Percentiles rank a stretch among this genome's conserved stretches.
Evolutionary conservation across 2,888 invertebrate species (phyloP).

Genomic region (Orchesellides sinensis): DNA sequence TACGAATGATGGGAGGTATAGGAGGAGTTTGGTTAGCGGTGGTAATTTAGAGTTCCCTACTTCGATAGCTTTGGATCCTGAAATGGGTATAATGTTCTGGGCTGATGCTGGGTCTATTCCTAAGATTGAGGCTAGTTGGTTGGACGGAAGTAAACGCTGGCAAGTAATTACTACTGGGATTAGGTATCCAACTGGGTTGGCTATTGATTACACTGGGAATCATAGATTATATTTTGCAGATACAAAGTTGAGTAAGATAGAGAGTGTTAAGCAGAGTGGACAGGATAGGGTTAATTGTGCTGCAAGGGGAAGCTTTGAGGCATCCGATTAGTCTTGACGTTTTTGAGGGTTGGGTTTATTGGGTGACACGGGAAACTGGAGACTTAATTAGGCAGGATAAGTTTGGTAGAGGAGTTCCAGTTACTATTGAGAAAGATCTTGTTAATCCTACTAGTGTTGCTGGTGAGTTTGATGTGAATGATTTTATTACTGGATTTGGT

Average conservation of each 20-base stretch:
- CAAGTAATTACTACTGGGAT: slow-evolving; percentile 89
- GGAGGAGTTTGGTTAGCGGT: slow-evolving; percentile 85
- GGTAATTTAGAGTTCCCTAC: slow-evolving; percentile 90
- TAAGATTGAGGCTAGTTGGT: slow-evolving; percentile 95
- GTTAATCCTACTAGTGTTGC: slow-evolving; percentile 92
- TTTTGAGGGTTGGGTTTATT: slow-evolving; percentile 94
- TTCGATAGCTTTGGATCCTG: slow-evolving; percentile 91
- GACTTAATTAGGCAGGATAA: slow-evolving; percentile 95
- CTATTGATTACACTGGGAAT: slow-evolving; percentile 93
- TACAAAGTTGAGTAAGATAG: slow-evolving; percentile 92
- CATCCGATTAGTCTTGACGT: slow-evolving; percentile 94
- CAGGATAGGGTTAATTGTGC: slow-evolving; percentile 84
- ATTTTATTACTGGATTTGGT: slow-evolving; percentile 17
- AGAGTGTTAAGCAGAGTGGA: slow-evolving; percentile 90
- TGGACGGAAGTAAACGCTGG: slow-evolving; percentile 94
- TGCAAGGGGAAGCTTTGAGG: slow-evolving; percentile 83
- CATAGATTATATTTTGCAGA: slow-evolving; percentile 97
- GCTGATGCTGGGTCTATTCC: slow-evolving; percentile 93
- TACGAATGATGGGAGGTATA: slow-evolving; percentile 92
- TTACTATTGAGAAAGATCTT: slow-evolving; percentile 88
- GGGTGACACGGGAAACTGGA: slow-evolving; percentile 94
- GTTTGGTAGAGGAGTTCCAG: slow-evolving; percentile 95
- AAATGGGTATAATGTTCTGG: slow-evolving; percentile 92
- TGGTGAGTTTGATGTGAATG: slow-evolving; percentile 78
- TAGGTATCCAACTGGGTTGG: slow-evolving; percentile 91